Evolutionary conservation across 2,797 vertebrate genomes (phyloP), one percentile per base, ranked within the genome.

Genomic region (Nyctibius grandis): DNA sequence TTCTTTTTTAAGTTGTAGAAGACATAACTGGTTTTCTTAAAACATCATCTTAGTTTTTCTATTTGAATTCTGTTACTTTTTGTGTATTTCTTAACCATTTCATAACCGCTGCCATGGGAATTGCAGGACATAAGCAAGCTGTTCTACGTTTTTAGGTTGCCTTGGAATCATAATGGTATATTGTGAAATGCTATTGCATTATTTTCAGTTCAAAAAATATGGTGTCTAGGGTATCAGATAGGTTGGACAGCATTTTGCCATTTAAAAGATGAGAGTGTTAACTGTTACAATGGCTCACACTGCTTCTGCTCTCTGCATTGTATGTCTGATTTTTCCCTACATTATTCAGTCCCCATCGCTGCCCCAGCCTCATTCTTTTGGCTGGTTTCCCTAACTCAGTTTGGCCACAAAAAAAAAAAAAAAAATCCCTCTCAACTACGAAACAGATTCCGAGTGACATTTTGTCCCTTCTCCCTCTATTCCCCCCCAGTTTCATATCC

Each of bases 1-100:
- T 82, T 65, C 85, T 68, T 61, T 85, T 81, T 47, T 45, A 65
- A 85, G 63, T 63, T 81, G 77, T 73, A 95, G 74, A 81, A 81
- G 70, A 84, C 84, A 40, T 44, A 79, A 84, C 65, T 70, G 33
- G 51, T 73, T 97, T 85, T 97, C 86, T 93, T 94, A 72, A 88
- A 86, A 74, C 67, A 45, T 61, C 36, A 67, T 60, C 50, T 76
- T 85, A 44, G n/a, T 75, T 72, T 38, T 75, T 86, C 50, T 47
- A 12, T 84, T 72, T 79, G 56, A 82, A 77, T 25, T 38, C 57
- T 50, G 23, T 69, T 65, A 48, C 61, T 63, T 84, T 60, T 57
- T 63, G 40, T 53, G 13, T 68, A 28, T 85, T 94, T 84, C 82
- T 96, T 94, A 82, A 82, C 26, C 19, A 64, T 86, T 90, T 90